Evolutionary conservation across 2,113 vertebrate species (phyloP).

Genomic region (Sinocyclocheilus anophthalmus): DNA sequence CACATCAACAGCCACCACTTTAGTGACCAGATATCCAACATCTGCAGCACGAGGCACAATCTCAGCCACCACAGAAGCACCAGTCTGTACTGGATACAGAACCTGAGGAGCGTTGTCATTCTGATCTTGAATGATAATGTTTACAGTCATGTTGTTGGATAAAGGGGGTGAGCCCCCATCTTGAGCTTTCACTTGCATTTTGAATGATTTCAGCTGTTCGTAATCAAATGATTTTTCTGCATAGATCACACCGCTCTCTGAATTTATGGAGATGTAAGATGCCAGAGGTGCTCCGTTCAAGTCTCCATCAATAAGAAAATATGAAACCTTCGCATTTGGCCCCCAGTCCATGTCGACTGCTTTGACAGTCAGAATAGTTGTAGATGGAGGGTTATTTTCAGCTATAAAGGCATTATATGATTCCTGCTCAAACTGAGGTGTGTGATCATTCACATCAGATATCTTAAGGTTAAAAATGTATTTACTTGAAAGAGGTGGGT

Average conservation of each 20-base stretch:
- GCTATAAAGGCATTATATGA: slow-evolving; percentile 58
- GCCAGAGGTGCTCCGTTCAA: slow-evolving; percentile 64
- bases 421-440: slow-evolving; percentile 68
- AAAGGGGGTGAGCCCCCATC: slow-evolving; percentile 77
- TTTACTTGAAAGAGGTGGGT: slow-evolving; percentile 65
- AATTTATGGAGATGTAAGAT: slow-evolving; percentile 74
- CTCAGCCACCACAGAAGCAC: slow-evolving; percentile 52
- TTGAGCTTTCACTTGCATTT: slow-evolving; percentile 69
- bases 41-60: slow-evolving; percentile 61
- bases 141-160: slow-evolving; percentile 71
- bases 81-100: slow-evolving; percentile 52
- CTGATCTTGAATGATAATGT: slow-evolving; percentile 70
- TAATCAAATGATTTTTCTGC: slow-evolving; percentile 75
- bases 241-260: slow-evolving; percentile 71
- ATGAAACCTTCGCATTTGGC: slow-evolving; percentile 72
- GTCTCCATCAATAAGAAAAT: slow-evolving; percentile 69
- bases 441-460: slow-evolving; percentile 78
- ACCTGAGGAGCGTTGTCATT: slow-evolving; percentile 74
- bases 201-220: slow-evolving; percentile 73
- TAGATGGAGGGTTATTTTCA: slow-evolving; percentile 74
- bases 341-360: slow-evolving; percentile 73
- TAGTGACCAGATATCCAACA: slow-evolving; percentile 61
- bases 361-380: slow-evolving; percentile 68
- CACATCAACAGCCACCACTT: slow-evolving; percentile 64
- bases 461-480: slow-evolving; percentile 69